These are phyloP conservation scores for Perizoma affinitatum DNA, from an alignment of 2,888 invertebrate species.

Conservation along the genomic window DNA sequence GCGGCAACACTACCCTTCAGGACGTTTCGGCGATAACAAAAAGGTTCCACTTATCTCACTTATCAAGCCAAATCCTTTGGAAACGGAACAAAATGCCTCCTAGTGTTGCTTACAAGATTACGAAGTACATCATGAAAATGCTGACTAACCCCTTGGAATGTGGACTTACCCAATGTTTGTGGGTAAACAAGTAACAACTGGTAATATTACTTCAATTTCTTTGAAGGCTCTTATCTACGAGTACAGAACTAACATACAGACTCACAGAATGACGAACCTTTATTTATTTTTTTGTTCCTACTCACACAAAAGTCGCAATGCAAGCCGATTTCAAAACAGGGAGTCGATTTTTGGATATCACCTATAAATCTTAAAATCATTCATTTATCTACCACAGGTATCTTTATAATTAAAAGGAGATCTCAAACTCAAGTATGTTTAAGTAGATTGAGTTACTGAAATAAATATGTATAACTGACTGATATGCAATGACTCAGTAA, in stretches of 20 bases:
- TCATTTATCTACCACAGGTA: no score
- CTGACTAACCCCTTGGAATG: conserved; percentile 37
- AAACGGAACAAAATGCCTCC: conserved; percentile 22
- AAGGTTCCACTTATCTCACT: conserved; percentile 31
- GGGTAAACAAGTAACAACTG: conserved; percentile 63
- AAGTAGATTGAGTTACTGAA: no score
- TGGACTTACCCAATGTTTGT: conserved; percentile 51
- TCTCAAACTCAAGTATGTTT: no score
- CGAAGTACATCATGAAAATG: conserved; percentile 56
- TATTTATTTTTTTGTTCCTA: no score
- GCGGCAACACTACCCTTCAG: conserved; percentile 12
- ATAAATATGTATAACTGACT: no score
- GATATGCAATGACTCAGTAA: no score
- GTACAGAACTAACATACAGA: conserved; percentile 47
- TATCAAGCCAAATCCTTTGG: conserved; percentile 28
- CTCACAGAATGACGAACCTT: neutral
- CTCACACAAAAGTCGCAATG: no score
- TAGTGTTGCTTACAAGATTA: conserved; percentile 45
- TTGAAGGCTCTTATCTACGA: conserved; percentile 62
- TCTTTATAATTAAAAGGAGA: no score
- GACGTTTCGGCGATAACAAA: conserved; percentile 27
- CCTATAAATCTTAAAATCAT: no score
- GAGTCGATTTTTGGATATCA: no score
- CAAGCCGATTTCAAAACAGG: no score
- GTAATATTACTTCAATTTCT: conserved; percentile 69